Evolutionary conservation across 2,113 vertebrate genomes (phyloP).

Genomic region (Epinephelus cyanopodus): DNA sequence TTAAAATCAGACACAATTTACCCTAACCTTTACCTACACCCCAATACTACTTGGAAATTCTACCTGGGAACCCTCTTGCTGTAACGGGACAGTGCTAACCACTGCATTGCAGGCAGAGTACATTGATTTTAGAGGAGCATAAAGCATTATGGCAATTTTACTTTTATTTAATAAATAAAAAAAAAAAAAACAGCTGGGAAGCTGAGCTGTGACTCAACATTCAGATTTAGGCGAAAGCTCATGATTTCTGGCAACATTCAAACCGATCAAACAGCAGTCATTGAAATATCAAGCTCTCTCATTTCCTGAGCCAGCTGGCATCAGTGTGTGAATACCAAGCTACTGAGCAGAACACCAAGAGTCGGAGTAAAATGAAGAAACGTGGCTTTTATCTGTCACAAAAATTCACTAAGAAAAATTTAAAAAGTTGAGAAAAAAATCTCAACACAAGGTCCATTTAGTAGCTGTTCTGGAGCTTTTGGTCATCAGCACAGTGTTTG

Average conservation of each 20-base stretch:
- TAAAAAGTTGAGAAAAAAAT: not conserved
- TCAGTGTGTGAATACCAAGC: not conserved
- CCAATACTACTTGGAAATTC: too few species aligned
- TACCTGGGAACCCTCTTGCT: too few species aligned
- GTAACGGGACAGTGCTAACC: too few species aligned
- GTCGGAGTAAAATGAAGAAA: not conserved
- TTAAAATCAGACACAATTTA: too few species aligned
- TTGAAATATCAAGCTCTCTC: not conserved
- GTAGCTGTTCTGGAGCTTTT: not conserved
- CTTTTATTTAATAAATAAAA: not conserved
- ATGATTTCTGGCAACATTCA: not conserved
- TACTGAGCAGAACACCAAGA: not conserved
- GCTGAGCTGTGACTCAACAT: not conserved
- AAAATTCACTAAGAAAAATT: not conserved
- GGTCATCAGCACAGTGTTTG: not conserved
- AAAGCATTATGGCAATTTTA: not conserved
- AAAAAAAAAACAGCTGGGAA: not conserved
- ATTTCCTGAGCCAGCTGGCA: slow-evolving; percentile 5
- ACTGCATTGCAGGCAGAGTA: too few species aligned
- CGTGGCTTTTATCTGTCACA: not conserved
- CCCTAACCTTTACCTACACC: too few species aligned
- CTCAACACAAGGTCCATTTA: not conserved
- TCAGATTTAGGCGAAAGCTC: not conserved
- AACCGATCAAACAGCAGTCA: not conserved
- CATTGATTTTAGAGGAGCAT: too few species aligned